Base-by-base conservation (phyloP, 2,113 vertebrate genomes). In the Ameiurus melas region DNA sequence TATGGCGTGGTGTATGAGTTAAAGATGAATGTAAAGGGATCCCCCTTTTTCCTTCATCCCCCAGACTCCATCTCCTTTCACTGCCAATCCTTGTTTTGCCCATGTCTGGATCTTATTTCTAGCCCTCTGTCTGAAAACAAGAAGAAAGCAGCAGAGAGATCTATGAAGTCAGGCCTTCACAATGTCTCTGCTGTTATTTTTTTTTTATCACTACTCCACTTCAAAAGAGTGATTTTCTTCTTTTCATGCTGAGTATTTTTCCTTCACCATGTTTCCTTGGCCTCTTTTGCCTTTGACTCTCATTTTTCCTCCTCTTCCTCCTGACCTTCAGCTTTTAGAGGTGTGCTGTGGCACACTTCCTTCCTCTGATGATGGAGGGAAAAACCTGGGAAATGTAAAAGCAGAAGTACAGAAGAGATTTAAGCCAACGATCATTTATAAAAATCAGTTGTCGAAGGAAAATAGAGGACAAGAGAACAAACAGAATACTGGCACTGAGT, bases 41-140 rank as follows among this genome's bases (percentile, higher is more conserved):
- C 86, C 89, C 83, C 90, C 86, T 89, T 86, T 91, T 85, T 66
- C 82, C 71, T 85, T 88, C 78, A 85, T 79, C 86, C 89, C 84
- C 43, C 84, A 25, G 4, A 87, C 90, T 89, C 91, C 88, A 92
- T 89, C 90, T 93, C 90, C 92, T 93, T 94, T 94, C 94, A 95
- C 94, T 95, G 93, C 92, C 92, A 93, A 90, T 94, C 93, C 92
- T 88, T 92, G 90, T 89, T 92, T 93, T 90, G 92, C 93, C 94
- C 83, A 85, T 91, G 93, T 95, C 95, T 96, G 95, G 95, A 93
- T 94, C 89, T 94, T 89, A 95, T 95, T 95, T 95, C 57, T 90
- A 53, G 75, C 43, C 57, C 66, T 83, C 85, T 89, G 85, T 92
- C 92, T 89, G 87, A 91, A 93, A 89, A 93, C 91, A 93, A 92